These are phyloP conservation scores for Papilio polyxenes DNA, from an alignment of 1,140 invertebrate genomes.

Conservation along the genomic window DNA sequence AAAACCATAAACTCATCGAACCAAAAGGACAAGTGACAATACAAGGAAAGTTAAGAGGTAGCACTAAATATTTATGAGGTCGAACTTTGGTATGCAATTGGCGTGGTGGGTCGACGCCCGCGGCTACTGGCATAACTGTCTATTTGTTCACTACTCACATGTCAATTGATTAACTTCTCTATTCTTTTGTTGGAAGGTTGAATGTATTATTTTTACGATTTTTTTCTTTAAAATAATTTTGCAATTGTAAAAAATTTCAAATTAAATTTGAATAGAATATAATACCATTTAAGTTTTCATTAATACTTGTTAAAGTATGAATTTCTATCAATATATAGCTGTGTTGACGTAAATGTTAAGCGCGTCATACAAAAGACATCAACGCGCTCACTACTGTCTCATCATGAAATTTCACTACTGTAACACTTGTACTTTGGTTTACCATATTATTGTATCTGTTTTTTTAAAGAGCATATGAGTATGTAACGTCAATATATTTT, in stretches of 20 bases:
- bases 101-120: slow-evolving; percentile 63
- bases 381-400: slow-evolving; percentile 49
- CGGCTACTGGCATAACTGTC: slow-evolving; percentile 46
- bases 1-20: neutral
- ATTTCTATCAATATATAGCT: neutral
- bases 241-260: neutral
- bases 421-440: neutral
- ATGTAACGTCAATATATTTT: neutral
- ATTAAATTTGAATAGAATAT: neutral
- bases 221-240: neutral
- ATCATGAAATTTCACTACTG: neutral
- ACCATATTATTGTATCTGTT: neutral
- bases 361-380: slow-evolving; percentile 64
- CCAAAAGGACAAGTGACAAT: slow-evolving; percentile 51
- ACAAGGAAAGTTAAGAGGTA: slow-evolving; percentile 57
- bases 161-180: slow-evolving; percentile 32
- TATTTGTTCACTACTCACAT: slow-evolving; percentile 41
- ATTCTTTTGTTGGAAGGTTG: slow-evolving; percentile 16
- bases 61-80: slow-evolving; percentile 69
- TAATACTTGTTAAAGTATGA: neutral
- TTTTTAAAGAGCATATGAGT: neutral
- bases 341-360: neutral
- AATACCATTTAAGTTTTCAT: neutral
- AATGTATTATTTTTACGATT: neutral
- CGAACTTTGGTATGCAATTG: slow-evolving; percentile 59